Evolutionary conservation across 2,888 invertebrate species (phyloP).

Genomic region (Callimorpha dominula): DNA sequence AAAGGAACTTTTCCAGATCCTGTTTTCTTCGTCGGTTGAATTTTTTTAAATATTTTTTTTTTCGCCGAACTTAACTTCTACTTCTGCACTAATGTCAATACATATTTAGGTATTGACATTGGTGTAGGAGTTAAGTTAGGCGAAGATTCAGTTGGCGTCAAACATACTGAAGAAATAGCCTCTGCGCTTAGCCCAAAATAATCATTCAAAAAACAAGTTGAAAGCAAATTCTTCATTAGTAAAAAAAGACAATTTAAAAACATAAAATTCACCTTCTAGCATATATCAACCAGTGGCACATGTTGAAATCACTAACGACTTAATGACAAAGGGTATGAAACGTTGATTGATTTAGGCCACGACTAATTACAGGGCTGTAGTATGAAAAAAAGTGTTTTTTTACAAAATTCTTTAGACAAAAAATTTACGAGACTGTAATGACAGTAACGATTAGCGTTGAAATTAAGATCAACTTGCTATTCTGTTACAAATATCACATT

Average conservation of each 20-base stretch:
- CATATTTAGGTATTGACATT: too few relatives aligned
- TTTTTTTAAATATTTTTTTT: too few relatives aligned
- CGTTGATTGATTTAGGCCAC: constrained; percentile 51
- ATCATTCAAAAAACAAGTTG: neutral
- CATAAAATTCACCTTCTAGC: constrained; percentile 10
- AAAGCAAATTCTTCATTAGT: neutral
- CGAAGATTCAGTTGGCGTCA: too few relatives aligned
- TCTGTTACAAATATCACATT: constrained; percentile 1
- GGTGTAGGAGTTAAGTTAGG: too few relatives aligned
- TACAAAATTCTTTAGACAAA: constrained; percentile 38
- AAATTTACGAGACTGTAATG: constrained; percentile 37
- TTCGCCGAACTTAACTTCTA: too few relatives aligned
- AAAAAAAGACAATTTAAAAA: neutral
- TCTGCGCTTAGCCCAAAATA: neutral
- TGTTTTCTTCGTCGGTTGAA: too few relatives aligned
- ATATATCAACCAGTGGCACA: constrained; percentile 29
- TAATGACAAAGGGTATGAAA: constrained; percentile 46
- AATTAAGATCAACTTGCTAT: constrained; percentile 17
- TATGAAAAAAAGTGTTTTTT: constrained; percentile 40
- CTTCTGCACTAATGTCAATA: too few relatives aligned
- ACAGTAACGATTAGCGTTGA: constrained; percentile 43
- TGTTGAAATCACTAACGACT: constrained; percentile 46
- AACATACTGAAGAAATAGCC: too few relatives aligned
- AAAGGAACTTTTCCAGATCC: too few relatives aligned
- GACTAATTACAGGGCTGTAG: constrained; percentile 47